Percentiles rank a stretch among this genome's conserved stretches.
Evolutionary conservation across 2,888 invertebrate species (phyloP).

Genomic region (Tenthredo notha): DNA sequence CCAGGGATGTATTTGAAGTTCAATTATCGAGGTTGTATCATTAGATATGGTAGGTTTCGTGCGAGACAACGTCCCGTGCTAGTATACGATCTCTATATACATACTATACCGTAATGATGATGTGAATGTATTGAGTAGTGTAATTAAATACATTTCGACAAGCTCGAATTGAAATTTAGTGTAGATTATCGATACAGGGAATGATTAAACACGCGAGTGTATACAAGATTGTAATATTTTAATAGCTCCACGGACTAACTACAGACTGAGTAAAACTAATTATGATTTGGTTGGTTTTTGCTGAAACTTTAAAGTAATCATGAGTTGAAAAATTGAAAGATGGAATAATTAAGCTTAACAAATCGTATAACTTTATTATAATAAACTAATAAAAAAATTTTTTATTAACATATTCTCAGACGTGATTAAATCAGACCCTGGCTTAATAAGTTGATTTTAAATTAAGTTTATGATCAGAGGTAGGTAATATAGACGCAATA

Average conservation of each 20-base stretch:
- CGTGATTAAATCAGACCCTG: constrained; percentile 23
- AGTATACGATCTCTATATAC: not conserved
- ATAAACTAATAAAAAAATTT: constrained; percentile 38
- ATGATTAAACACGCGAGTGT: constrained; percentile 36
- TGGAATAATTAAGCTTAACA: constrained; percentile 33
- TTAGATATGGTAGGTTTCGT: not conserved
- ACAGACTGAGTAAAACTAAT: not conserved
- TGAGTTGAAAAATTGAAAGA: not conserved
- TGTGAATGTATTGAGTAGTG: not conserved
- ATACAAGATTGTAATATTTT: constrained; percentile 7
- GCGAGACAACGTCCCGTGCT: not conserved
- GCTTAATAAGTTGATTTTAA: not conserved
- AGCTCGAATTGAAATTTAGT: constrained; percentile 18
- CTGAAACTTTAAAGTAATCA: not conserved
- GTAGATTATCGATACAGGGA: constrained; percentile 1
- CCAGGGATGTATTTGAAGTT: not conserved
- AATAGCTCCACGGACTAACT: not conserved
- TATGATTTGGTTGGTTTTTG: not conserved
- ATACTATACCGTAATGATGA: not conserved
- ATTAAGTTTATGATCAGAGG: constrained; percentile 18
- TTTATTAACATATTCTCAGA: constrained; percentile 19
- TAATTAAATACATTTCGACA: constrained; percentile 28
- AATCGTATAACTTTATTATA: constrained; percentile 30
- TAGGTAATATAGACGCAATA: constrained; percentile 30
- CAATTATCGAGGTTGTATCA: not conserved